Evolutionary conservation across 1,140 invertebrate genomes (phyloP), one percentile per base, ranked within the genome.

Genomic region (Atta colombica): DNA sequence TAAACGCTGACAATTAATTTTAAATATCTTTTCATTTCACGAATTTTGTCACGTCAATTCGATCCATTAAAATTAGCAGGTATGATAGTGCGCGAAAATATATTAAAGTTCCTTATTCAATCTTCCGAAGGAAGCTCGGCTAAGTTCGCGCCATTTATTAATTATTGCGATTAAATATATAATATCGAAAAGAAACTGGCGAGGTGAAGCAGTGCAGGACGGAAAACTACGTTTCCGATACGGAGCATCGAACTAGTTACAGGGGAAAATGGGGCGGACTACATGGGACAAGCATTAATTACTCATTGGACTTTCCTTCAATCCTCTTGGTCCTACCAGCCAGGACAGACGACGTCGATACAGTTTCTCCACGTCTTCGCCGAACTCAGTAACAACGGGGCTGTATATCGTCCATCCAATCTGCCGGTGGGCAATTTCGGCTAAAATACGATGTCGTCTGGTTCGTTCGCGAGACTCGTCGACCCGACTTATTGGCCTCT

Each of bases 331-430:
- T 58, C 61, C 65, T 69, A 12, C 12, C 10, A 21, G 21, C 55
- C 35, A 66, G 85, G 55, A 87, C 89, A 66, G 78, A 74, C 90
- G 65, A 87, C 53, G 75, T 90, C 85, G 89, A 89, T 91, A 89
- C 74, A 10, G 75, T 71, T 31, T 66, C 55, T 86, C 91, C 86
- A 87, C 92, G 91, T 93, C 91, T 90, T 91, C 91, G 90, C 86
- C 88, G 91, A 92, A 90, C 75, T 92, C 91, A 91, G 85, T 89
- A 89, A 84, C 78, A 71, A 60, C 85, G 88, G 75, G 92, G 94
- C 94, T 94, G 93, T 95, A 95, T 95, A 95, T 95, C 95, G 94
- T 95, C 93, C 93, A 93, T 93, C 94, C 94, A 95, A 95, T 95
- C 94, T 95, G 93, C 92, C 84, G 93, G 85, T 92, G 90, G 93